These are phyloP conservation scores for Tragopan temminckii DNA, from an alignment of 2,797 vertebrate species.

Conservation along the genomic window DNA sequence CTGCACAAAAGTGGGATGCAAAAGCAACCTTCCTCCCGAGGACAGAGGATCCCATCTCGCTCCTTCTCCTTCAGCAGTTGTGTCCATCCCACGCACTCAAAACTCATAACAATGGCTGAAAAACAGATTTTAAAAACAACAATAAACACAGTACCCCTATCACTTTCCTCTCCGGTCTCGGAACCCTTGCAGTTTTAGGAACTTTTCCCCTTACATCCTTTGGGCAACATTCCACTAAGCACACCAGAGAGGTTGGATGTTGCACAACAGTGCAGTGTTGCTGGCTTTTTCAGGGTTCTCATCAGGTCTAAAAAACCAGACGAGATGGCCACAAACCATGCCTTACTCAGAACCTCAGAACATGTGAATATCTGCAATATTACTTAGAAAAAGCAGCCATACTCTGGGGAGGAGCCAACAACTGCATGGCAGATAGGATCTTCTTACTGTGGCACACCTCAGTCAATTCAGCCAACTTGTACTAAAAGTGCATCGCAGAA, in stretches of 20 bases:
- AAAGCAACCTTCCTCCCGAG: rapidly evolving
- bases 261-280: neutral
- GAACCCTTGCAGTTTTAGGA: neutral
- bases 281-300: neutral
- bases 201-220: neutral
- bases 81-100: neutral
- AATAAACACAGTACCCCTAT: neutral
- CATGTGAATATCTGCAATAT: rapidly evolving
- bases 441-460: rapidly evolving
- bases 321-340: neutral
- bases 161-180: neutral
- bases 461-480: neutral
- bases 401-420: rapidly evolving
- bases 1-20: neutral
- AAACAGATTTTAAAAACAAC: neutral
- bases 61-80: neutral
- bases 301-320: neutral
- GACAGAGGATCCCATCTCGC: neutral
- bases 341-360: neutral
- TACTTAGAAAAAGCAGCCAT: neutral
- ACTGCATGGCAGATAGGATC: neutral
- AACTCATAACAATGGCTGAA: neutral
- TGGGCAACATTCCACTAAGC: neutral
- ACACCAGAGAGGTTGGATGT: neutral
- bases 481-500: neutral